Base-by-base conservation (phyloP, 2,113 vertebrate genomes). In the Chascanopsetta lugubris region DNA sequence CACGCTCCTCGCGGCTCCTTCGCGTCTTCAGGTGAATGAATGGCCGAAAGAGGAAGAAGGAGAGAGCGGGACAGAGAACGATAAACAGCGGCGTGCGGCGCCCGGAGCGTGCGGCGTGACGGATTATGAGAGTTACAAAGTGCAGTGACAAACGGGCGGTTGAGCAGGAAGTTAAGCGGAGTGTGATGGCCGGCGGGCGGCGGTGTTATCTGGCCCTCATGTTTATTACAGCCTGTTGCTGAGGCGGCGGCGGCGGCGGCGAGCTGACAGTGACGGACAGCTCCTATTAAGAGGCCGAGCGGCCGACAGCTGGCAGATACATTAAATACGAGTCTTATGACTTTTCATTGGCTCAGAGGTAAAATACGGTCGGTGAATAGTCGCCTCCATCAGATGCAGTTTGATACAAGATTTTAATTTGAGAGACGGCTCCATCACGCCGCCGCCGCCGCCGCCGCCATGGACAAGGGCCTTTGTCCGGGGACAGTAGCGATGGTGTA, bases 401-500 rank as follows among this genome's bases (percentile, higher is more conserved):
- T 93, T 94, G 94, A 94, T 94, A 96, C 94, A 94, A 92, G 95
- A 92, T 95, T 98, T 98, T 99, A 99, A 98, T 99, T 96, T 96
- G 95, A 96, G 93, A 90, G 93, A 95, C 94, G 91, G 93, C 92
- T 93, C 94, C 92, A 87, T 94, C 94, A 89, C 83, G n/a, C n/a
- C n/a, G n/a, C n/a, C n/a, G n/a, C n/a, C n/a, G n/a, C n/a, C n/a
- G n/a, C 24, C 76, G 82, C 15, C 17, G 38, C 13, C 6, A n/a
- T n/a, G 13, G 93, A 46, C 43, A 46, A 18, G 34, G 34, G 4
- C 86, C 93, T 95, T 96, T 96, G 94, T 95, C 91, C 6, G 90
- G 87, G 88, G 90, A 87, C 92, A 91, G 93, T 96, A 94, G 94
- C 92, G 93, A 95, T 91, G 92, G 94, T 94, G 94, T 18, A 95